phyloP scores from a whole-genome alignment of 2,113 vertebrate genomes.

The Cyanistes caeruleus region DNA sequence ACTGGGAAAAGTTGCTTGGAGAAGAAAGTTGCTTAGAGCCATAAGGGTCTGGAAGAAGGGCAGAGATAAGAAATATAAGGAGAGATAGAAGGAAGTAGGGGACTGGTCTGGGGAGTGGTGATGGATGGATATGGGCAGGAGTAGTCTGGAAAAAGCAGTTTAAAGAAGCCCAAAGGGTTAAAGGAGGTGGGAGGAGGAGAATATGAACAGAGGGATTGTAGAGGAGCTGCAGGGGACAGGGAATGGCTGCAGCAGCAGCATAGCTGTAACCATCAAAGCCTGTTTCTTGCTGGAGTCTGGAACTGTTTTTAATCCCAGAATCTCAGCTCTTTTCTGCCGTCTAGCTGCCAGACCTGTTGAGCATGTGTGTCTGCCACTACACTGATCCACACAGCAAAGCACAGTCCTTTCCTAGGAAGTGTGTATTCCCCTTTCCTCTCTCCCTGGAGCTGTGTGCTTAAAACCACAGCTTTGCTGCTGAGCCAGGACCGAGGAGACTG shows the following conservation, averaged over 20 bases:
- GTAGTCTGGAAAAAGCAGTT: not conserved
- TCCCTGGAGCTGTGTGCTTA: not conserved
- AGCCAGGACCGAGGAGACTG: not conserved
- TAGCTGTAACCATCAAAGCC: not conserved
- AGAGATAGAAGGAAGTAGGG: not conserved
- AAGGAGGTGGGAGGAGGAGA: not conserved
- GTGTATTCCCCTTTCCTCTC: not conserved
- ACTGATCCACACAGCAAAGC: not conserved
- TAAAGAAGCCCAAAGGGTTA: not conserved
- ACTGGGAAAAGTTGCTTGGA: not conserved
- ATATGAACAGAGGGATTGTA: not conserved
- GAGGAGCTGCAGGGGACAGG: not conserved
- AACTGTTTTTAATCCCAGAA: not conserved
- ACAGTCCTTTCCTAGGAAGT: not conserved
- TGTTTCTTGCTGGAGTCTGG: not conserved
- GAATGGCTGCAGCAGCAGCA: not conserved
- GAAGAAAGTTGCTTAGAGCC: not conserved
- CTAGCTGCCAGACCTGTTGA: slow-evolving; percentile 39
- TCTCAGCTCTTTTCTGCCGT: slow-evolving; percentile 52
- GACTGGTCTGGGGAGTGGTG: not conserved
- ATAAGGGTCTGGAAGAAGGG: not conserved
- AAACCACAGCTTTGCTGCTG: not conserved
- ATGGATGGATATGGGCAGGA: not conserved
- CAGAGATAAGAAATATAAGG: not conserved
- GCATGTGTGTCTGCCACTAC: not conserved